A percentile compares a stretch with the other conserved stretches of the same genome.
Conservation (phyloP, 2,113 vertebrate species). For the Baryphthengus martii region DNA sequence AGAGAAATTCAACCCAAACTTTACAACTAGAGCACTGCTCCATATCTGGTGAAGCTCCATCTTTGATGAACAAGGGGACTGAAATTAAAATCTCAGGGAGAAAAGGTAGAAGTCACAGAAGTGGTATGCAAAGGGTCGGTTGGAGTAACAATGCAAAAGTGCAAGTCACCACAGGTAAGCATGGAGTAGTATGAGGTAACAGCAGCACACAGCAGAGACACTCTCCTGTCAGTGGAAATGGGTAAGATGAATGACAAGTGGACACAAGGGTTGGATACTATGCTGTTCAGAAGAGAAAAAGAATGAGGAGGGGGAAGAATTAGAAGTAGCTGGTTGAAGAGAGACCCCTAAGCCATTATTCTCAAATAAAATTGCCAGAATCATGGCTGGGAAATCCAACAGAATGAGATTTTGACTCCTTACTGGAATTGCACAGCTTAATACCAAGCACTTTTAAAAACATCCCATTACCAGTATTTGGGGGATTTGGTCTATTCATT, state of each 20-base stretch:
- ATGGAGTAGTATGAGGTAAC: fast-evolving
- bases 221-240: too few relatives aligned
- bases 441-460: neutral
- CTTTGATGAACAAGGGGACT: neutral
- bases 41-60: neutral
- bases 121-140: neutral
- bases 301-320: fast-evolving
- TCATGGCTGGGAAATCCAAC: neutral
- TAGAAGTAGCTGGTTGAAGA: neutral
- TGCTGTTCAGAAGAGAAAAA: neutral
- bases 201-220: neutral
- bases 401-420: neutral
- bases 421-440: neutral
- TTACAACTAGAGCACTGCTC: neutral
- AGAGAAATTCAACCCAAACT: neutral
- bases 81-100: neutral
- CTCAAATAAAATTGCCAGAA: neutral
- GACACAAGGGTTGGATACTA: neutral
- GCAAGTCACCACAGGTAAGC: neutral
- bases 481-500: neutral
- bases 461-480: neutral
- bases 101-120: neutral
- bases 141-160: neutral
- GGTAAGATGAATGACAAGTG: neutral
- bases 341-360: neutral